Base-by-base conservation (phyloP, 2,113 vertebrate species). In the Dicerorhinus sumatrensis region DNA sequence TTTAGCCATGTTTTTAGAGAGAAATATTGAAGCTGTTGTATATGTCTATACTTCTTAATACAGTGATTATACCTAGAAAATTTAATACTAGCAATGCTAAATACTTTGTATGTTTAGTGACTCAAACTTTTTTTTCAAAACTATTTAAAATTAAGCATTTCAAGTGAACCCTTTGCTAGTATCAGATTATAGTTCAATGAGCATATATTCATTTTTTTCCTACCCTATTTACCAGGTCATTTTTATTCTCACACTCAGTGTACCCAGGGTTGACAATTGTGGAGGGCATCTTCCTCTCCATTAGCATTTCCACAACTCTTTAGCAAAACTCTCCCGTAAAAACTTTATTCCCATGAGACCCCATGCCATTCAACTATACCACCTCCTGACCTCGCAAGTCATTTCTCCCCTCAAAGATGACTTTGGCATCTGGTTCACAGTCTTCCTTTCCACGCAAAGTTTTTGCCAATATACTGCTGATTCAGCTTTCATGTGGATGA, bases 1-100 rank as follows among this genome's bases (percentile, higher is more conserved):
- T 90, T 76, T 81, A 69, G 33, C 39, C 51, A 90, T 89, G 39
- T 73, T 86, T 95, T 75, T 42, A 73, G 46, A 89, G 29, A 79
- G 17, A 88, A 82, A 75, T 67, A 86, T 75, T 72, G 33, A 88
- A 29, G 54, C 58, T 88, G 6, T 58, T 75, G 9, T 67, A 39
- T 31, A 33, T 36, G 4, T 60, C 51, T 94, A 29, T 94, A 72
- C 10, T 29, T 67, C 11, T 85, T 85, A n/a, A 39, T 54, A 69
- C 3, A 79, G 1, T 60, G 10, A 86, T 90, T 67, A 60, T 58
- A 60, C 58, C 86, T 86, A 54, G 18, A 70, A 81, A 86, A 89
- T 90, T 25, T 85, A 65, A 27, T 80, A 67, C n/a, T 62, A 93
- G 46, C 21, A 72, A 46, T 56, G 56, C 46, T 56, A 72, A 72